Conservation (phyloP, 1,140 invertebrate genomes). For the Heliconius melpomene region DNA sequence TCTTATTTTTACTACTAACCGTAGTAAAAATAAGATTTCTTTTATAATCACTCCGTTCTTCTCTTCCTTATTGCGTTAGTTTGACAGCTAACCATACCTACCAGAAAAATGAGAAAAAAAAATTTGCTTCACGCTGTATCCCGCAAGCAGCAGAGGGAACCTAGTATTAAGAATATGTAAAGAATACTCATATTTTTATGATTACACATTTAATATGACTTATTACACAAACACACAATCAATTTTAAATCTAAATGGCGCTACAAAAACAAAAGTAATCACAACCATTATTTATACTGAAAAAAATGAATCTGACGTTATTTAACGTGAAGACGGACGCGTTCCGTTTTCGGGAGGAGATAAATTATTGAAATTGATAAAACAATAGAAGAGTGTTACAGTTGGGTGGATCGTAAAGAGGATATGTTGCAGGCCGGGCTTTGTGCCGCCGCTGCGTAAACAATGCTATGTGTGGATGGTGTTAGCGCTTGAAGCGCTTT, state of each 20-base stretch:
- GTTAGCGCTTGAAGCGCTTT: slow-evolving; percentile 42
- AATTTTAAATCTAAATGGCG: slow-evolving; percentile 44
- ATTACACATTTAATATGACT: not conserved
- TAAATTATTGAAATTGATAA: slow-evolving; percentile 80
- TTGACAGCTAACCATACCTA: too few species aligned
- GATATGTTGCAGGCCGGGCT: slow-evolving; percentile 70
- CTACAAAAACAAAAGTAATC: slow-evolving; percentile 45
- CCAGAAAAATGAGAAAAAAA: too few species aligned
- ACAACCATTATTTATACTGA: slow-evolving; percentile 55
- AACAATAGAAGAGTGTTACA: slow-evolving; percentile 76
- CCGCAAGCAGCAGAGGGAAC: too few species aligned
- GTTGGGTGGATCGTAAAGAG: slow-evolving; percentile 75
- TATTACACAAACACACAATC: slow-evolving; percentile 37
- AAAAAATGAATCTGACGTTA: slow-evolving; percentile 63
- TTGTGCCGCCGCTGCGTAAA: slow-evolving; percentile 74
- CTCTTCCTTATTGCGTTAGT: too few species aligned
- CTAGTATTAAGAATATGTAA: too few species aligned
- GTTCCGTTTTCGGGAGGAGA: slow-evolving; percentile 67
- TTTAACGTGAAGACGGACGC: slow-evolving; percentile 66
- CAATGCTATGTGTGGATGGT: slow-evolving; percentile 55
- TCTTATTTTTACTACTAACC: too few species aligned
- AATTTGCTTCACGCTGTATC: too few species aligned
- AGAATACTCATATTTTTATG: too few species aligned
- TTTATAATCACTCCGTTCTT: too few species aligned
- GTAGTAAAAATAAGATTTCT: too few species aligned